Percentiles rank a stretch among this genome's conserved stretches.
These are phyloP conservation scores for Clarias macrocephalus DNA, from an alignment of 2,113 vertebrate species.

Conservation along the genomic window DNA sequence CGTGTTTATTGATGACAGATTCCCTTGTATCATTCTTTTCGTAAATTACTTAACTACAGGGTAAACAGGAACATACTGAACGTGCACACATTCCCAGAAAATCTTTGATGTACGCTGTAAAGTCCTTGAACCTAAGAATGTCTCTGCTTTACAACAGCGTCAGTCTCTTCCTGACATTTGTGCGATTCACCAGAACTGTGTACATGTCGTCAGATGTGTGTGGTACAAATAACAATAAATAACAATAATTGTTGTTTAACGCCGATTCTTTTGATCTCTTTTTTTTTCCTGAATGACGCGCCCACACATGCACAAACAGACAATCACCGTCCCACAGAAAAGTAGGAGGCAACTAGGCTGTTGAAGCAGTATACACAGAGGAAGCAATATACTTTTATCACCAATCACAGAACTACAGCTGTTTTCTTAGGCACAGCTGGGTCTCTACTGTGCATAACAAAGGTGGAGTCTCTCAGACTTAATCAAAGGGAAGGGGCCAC, in stretches of 20 bases:
- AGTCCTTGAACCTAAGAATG: neutral
- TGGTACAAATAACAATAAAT: slow-evolving; percentile 58
- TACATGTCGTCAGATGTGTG: slow-evolving; percentile 1
- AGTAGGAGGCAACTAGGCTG: slow-evolving; percentile 14
- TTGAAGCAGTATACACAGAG: slow-evolving; percentile 21
- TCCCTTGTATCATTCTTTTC: neutral
- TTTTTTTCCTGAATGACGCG: neutral
- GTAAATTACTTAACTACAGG: neutral
- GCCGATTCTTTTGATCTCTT: slow-evolving; percentile 53
- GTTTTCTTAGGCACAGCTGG: slow-evolving; percentile 49
- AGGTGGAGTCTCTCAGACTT: slow-evolving; percentile 11
- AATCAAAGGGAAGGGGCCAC: slow-evolving; percentile 8
- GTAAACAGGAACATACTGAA: slow-evolving; percentile 10
- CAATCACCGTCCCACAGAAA: neutral
- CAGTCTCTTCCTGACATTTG: neutral
- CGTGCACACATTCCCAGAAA: neutral
- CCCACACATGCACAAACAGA: slow-evolving; percentile 24
- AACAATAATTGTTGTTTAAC: slow-evolving; percentile 51
- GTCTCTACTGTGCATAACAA: slow-evolving; percentile 39
- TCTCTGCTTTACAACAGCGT: neutral
- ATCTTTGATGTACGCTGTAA: neutral
- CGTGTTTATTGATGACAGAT: neutral
- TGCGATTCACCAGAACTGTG: neutral
- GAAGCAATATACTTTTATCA: slow-evolving; percentile 49
- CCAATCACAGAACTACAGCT: slow-evolving; percentile 40